Evolutionary conservation across 1,140 invertebrate genomes (phyloP), one percentile per base, ranked within the genome.

Genomic region (Drosophila aff.): DNA sequence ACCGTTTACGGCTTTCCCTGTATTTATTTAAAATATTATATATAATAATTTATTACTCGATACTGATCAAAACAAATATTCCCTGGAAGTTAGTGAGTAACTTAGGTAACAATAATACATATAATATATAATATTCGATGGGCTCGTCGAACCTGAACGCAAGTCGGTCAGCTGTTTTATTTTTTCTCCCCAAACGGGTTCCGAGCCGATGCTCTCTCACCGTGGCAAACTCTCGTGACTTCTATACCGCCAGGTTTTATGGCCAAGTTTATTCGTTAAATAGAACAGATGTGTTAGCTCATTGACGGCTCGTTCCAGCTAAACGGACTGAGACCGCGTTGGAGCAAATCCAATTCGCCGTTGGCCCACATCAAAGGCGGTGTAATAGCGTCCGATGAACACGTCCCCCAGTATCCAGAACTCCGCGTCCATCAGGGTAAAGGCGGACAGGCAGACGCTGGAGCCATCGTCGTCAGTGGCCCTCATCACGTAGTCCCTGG

Each of bases 311-410:
- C 23, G 36, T 57, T n/a, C 3, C 23, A 53, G 44, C 55, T 71
- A 38, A 10, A 41, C 49, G 6, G 41, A 61, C 23, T 26, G 16
- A 13, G 49, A 52, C 18, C 31, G 18, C 43, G 21, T 59, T 26
- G 66, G 66, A 4, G 89, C 81, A 64, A 83, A 96, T 57, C 96
- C 96, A 64, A 96, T 93, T 53, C 95, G 93, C 74, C 94, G 94
- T 64, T 96, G 95, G 36, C 93, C 94, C 73, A 94, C 75, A 92
- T 96, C 95, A 91, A 96, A 96, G 91, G 95, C 95, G 21, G 95
- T 95, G 92, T 96, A 96, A 87, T 94, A 96, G 52, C 93, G 93
- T n/a, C 96, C 95, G 76, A 96, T 95, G 81, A 96, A 96, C 41
- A 96, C 94, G 91, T 96, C 95, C 23, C 78, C 78, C 40, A 80